Percentiles rank a stretch among this genome's conserved stretches.
phyloP scores from a whole-genome alignment of 2,113 vertebrate genomes.

The Limanda limanda region DNA sequence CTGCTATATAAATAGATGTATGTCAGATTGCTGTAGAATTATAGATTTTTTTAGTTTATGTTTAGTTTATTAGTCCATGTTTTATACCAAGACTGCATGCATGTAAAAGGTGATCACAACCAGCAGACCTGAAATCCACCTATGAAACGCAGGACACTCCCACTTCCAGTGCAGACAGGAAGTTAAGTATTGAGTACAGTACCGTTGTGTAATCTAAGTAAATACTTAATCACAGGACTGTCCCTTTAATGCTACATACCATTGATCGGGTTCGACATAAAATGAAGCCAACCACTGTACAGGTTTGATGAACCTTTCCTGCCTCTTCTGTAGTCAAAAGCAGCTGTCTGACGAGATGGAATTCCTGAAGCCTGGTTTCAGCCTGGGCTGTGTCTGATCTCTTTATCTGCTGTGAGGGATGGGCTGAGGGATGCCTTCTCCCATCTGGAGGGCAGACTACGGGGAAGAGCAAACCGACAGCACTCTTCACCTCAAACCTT shows the following conservation, averaged over 20 bases:
- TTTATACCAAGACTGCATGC: no score
- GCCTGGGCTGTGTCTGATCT: conserved; percentile 46
- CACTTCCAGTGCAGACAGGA: not conserved
- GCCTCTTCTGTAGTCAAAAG: not conserved
- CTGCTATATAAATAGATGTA: not conserved
- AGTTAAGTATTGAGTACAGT: not conserved
- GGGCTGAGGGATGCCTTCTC: conserved; percentile 52
- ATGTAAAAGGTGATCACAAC: not conserved
- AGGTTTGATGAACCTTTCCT: not conserved
- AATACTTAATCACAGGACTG: not conserved
- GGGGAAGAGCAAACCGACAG: conserved; percentile 33
- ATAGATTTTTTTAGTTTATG: no score
- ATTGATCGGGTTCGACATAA: not conserved
- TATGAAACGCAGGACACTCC: not conserved
- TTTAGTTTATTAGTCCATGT: not conserved
- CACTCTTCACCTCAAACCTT: conserved; percentile 12
- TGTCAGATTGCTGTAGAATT: not conserved
- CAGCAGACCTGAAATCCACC: no score
- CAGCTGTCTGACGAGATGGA: conserved; percentile 21
- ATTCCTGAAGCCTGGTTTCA: conserved; percentile 19
- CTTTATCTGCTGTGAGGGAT: conserved; percentile 62
- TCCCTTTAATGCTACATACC: not conserved
- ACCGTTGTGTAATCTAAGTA: not conserved
- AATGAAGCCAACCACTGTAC: not conserved
- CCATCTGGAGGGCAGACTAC: conserved; percentile 53